phyloP scores from a whole-genome alignment of 1,140 invertebrate genomes.

The Aphis craccivora region DNA sequence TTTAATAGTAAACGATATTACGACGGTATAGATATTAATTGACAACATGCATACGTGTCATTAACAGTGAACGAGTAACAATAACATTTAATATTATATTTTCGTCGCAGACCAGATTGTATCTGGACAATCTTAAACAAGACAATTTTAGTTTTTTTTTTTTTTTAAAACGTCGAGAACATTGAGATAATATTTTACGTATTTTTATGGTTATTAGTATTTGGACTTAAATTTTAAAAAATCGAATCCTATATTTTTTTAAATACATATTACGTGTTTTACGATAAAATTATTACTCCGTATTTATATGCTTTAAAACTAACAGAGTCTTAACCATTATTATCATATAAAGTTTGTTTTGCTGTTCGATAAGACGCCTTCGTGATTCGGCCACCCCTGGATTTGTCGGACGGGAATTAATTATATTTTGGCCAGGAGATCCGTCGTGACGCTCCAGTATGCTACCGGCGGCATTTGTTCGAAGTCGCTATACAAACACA shows the following conservation, averaged over 20 bases:
- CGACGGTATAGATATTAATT: not conserved
- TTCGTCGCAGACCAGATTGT: not conserved
- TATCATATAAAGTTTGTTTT: not conserved
- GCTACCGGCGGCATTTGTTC: not conserved
- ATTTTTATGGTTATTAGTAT: not conserved
- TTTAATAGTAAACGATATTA: not conserved
- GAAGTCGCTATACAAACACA: slow-evolving; percentile 24
- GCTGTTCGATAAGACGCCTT: not conserved
- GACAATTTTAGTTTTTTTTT: not conserved
- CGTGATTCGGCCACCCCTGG: not conserved
- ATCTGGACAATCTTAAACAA: not conserved
- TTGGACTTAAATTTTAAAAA: not conserved
- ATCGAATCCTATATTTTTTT: not conserved
- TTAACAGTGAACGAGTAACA: not conserved
- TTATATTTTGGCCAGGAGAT: slow-evolving; percentile 42
- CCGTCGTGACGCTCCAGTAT: slow-evolving; percentile 11
- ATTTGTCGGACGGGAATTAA: not conserved
- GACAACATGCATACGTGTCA: not conserved
- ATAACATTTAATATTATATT: not conserved
- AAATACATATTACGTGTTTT: not conserved
- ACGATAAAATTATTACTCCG: not conserved
- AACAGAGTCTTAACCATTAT: not conserved
- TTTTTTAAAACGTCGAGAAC: not conserved
- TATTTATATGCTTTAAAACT: not conserved
- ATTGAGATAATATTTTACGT: not conserved